Conservation (phyloP, 2,888 invertebrate species). For the Molanna angustata region DNA sequence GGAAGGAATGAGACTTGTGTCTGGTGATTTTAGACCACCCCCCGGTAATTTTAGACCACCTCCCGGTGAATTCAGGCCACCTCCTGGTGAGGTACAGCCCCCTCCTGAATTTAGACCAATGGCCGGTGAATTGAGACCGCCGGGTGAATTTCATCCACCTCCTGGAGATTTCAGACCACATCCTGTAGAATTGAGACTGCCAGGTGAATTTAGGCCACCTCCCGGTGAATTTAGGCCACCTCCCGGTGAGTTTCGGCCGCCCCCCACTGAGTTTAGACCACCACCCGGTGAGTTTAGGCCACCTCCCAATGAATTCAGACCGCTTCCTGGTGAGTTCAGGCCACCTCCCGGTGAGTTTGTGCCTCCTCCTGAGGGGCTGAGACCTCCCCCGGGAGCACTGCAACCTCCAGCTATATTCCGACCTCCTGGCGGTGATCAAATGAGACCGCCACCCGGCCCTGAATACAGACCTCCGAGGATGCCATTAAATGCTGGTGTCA, state of each 20-base stretch:
- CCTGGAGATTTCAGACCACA: constrained; percentile 11
- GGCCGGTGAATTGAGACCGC: background rate
- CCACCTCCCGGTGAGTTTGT: constrained; percentile 1
- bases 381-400: background rate
- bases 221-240: background rate
- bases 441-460: background rate
- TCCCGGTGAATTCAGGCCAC: background rate
- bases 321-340: constrained; percentile 7
- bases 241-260: background rate
- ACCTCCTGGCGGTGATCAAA: background rate
- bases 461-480: no score
- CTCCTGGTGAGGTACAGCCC: background rate
- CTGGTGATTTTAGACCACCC: background rate
- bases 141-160: background rate
- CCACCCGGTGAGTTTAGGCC: background rate
- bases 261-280: background rate
- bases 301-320: background rate
- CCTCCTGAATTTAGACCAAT: background rate
- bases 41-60: background rate
- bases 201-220: background rate
- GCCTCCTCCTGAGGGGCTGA: background rate
- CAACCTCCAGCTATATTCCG: background rate
- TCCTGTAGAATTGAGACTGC: background rate
- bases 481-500: no score
- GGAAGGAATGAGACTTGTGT: background rate